Conservation (phyloP, 2,888 invertebrate genomes). For the Polydesmus complanatus region DNA sequence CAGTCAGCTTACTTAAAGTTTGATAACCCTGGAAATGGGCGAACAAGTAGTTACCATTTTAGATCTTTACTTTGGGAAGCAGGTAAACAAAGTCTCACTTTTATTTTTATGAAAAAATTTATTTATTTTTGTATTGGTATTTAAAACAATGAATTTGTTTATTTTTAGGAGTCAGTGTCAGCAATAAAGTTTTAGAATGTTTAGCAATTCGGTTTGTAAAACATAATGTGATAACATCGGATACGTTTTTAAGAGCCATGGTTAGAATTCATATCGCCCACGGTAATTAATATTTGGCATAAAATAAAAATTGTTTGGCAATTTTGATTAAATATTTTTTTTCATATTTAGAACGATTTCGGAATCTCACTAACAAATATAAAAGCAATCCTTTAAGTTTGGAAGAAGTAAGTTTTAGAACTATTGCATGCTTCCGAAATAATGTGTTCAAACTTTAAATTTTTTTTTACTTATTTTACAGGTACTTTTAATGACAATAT, state of each 20-base stretch:
- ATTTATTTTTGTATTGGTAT: slow-evolving; percentile 5
- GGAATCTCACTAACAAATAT: slow-evolving; percentile 8
- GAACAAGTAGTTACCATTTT: slow-evolving; percentile 49
- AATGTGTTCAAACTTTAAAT: not conserved
- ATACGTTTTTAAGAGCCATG: slow-evolving; percentile 50
- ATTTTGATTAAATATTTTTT: no score
- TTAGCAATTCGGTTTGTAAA: slow-evolving; percentile 51
- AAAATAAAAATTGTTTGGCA: no score
- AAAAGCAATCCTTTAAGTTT: slow-evolving; percentile 11
- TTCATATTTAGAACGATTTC: slow-evolving; percentile 4
- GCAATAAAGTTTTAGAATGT: slow-evolving; percentile 61
- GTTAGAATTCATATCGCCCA: slow-evolving; percentile 48
- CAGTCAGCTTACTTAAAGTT: slow-evolving; percentile 48
- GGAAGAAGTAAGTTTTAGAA: slow-evolving; percentile 6
- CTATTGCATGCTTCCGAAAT: not conserved
- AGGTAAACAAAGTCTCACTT: no score
- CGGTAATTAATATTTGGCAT: slow-evolving; percentile 34
- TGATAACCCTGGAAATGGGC: slow-evolving; percentile 34
- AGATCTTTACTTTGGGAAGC: slow-evolving; percentile 53
- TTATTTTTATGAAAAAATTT: slow-evolving; percentile 6
- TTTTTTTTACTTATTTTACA: not conserved
- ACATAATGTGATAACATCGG: slow-evolving; percentile 42
- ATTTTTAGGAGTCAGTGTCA: slow-evolving; percentile 43
- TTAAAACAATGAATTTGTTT: not conserved
- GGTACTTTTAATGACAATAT: slow-evolving; percentile 6